A percentile compares a stretch with the other conserved stretches of the same genome.
Evolutionary conservation across 2,888 invertebrate species (phyloP).

Genomic region (Meliscaeva auricollis): DNA sequence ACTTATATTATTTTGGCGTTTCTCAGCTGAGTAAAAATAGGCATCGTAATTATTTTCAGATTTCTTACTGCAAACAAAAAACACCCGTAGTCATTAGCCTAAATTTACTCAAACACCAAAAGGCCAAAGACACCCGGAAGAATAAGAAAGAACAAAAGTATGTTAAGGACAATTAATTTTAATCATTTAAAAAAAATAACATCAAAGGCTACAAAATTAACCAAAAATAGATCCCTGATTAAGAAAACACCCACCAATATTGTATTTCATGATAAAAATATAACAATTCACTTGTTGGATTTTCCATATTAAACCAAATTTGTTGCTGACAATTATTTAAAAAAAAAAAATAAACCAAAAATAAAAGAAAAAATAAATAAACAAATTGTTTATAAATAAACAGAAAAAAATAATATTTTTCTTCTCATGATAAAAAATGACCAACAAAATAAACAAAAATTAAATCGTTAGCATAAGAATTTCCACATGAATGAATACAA

Average conservation of each 20-base stretch:
- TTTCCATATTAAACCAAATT: not conserved
- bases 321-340: constrained; percentile 1
- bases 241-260: constrained; percentile 15
- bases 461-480: constrained; percentile 31
- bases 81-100: too few species aligned
- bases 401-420: not conserved
- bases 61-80: too few species aligned
- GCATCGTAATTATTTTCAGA: too few species aligned
- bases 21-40: too few species aligned
- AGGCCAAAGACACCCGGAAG: constrained; percentile 26
- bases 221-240: constrained; percentile 26
- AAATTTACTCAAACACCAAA: not conserved
- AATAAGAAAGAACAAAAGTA: not conserved
- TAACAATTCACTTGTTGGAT: constrained; percentile 46
- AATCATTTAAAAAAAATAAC: not conserved
- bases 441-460: not conserved
- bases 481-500: not conserved
- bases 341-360: not conserved
- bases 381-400: constrained; percentile 30
- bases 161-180: constrained; percentile 36
- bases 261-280: constrained; percentile 19
- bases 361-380: not conserved
- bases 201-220: not conserved
- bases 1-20: too few species aligned
- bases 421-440: not conserved